These are phyloP conservation scores for Mactromeris polynyma DNA, from an alignment of 2,888 invertebrate genomes.

Conservation along the genomic window DNA sequence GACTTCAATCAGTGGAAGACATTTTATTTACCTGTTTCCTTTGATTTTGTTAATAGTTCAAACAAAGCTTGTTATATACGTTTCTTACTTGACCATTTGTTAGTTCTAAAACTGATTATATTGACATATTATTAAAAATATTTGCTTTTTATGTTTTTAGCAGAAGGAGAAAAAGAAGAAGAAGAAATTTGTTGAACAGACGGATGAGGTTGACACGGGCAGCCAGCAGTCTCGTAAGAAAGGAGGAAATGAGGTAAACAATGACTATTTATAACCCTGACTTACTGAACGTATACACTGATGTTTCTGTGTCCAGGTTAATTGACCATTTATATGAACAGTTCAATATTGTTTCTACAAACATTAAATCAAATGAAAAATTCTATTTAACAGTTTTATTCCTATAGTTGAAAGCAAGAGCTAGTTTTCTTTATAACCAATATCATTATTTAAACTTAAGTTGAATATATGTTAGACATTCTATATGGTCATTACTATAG, in stretches of 20 bases:
- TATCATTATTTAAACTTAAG: neutral
- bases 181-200: constrained; percentile 46
- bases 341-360: too few species aligned
- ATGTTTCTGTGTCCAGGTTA: neutral
- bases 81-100: too few species aligned
- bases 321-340: too few species aligned
- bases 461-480: too few species aligned
- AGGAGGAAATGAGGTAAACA: constrained; percentile 62
- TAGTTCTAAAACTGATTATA: too few species aligned
- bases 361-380: neutral
- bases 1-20: too few species aligned
- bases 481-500: too few species aligned
- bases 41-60: too few species aligned
- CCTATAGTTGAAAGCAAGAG: neutral
- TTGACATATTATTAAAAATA: too few species aligned
- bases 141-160: constrained; percentile 13
- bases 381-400: neutral
- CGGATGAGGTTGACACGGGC: constrained; percentile 61
- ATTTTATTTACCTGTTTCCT: too few species aligned
- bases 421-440: neutral
- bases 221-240: constrained; percentile 57
- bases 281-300: neutral
- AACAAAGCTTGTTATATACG: too few species aligned
- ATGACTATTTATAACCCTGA: neutral
- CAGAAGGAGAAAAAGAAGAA: constrained; percentile 63